These are phyloP conservation scores for Platysternon megacephalum DNA, from an alignment of 2,113 vertebrate species.

Conservation along the genomic window DNA sequence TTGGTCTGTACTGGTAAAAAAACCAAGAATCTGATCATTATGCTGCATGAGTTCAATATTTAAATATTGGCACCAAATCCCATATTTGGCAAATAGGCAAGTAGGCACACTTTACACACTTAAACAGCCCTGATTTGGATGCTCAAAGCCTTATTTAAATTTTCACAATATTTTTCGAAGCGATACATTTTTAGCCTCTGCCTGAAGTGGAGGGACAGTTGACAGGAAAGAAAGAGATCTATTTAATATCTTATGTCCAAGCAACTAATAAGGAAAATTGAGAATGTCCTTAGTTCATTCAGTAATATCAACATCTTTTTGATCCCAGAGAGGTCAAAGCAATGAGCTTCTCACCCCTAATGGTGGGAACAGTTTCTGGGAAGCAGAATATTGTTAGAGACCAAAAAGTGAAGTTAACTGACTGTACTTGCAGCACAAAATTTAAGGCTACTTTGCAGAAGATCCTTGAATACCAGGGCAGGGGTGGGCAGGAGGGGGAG, in stretches of 20 bases:
- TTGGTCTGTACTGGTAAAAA: neutral
- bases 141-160: neutral
- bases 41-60: neutral
- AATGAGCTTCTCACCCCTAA: neutral
- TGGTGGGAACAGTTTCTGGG: neutral
- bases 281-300: neutral
- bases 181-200: fast-evolving
- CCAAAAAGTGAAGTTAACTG: neutral
- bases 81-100: neutral
- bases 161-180: neutral
- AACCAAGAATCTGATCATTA: neutral
- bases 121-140: neutral
- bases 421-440: neutral
- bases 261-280: neutral
- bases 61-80: neutral
- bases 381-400: neutral
- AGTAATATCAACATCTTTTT: neutral
- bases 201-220: neutral
- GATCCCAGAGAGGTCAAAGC: neutral
- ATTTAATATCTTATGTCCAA: neutral
- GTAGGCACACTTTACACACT: neutral
- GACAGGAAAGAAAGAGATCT: neutral
- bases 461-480: neutral
- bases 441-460: neutral
- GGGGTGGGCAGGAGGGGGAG: neutral